Base-by-base conservation (phyloP, 2,888 invertebrate genomes). In the Pelosia muscerda region DNA sequence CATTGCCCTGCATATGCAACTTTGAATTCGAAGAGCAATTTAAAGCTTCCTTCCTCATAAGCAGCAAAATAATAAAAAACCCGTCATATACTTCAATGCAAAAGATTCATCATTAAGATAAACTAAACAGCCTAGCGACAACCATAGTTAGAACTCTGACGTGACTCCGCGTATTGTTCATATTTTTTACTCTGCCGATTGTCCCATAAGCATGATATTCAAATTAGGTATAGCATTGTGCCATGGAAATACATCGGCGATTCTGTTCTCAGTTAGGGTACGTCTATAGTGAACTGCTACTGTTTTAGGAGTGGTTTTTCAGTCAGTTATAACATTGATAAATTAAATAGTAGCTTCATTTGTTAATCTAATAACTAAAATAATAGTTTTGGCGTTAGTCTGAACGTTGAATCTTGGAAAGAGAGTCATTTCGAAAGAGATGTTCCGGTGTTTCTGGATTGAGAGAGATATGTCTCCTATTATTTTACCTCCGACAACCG, bases 161-260 rank as follows among this genome's bases (percentile, higher is more conserved):
- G 86, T 87, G 81, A 80, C 85, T 79, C 86, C 81, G 85, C 88
- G 88, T 90, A 89, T 90, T 91, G 92, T 90, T 90, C 86, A 90
- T 90, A 93, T 93, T 94, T 93, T 93, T 93, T 90, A 88, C 86
- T 86, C 88, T 84, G 88, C 82, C 88, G 87, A 90, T 90, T 88
- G 91, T 87, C 86, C 85, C 85, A 84, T 85, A 87, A 87, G 86
- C 89, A 90, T 89, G 92, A 88, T 95, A 95, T 95, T 95, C 93
- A 95, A 95, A 95, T 95, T 91, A 94, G 91, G 87, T 78, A 75
- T 80, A 83, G 87, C 92, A 93, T 94, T 95, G 94, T 94, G 90
- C 87, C 79, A 84, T 90, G 88, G 91, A 89, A 87, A 91, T 92
- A 91, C 86, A 85, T 87, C 82, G 84, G 75, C 86, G 81, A 84